Evolutionary conservation across 1,140 invertebrate genomes (phyloP).

Genomic region (Heliconius congener): DNA sequence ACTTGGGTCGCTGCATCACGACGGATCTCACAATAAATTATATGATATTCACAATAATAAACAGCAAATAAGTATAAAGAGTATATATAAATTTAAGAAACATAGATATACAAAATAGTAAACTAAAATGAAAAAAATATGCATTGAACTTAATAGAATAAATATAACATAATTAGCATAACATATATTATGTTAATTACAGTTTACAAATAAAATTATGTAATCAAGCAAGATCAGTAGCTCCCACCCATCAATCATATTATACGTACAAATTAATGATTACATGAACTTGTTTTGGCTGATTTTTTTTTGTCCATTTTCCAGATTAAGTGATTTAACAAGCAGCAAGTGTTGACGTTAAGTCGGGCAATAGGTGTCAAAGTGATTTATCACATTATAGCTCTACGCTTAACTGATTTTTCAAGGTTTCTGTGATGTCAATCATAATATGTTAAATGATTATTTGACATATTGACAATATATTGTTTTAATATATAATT

Average conservation of each 20-base stretch:
- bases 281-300: constrained; percentile 36
- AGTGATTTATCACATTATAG: constrained; percentile 41
- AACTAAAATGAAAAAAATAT: neutral
- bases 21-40: no score
- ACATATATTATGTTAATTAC: constrained; percentile 4
- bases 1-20: no score
- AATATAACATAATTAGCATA: neutral
- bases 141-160: neutral
- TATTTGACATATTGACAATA: constrained; percentile 8
- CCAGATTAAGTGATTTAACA: constrained; percentile 42
- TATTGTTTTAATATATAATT: neutral
- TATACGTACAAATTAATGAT: constrained; percentile 38
- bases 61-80: no score
- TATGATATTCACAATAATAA: no score
- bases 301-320: constrained; percentile 34
- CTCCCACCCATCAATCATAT: constrained; percentile 40
- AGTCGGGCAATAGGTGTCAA: constrained; percentile 36
- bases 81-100: no score
- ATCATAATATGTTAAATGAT: constrained; percentile 7
- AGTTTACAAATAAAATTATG: constrained; percentile 13
- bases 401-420: constrained; percentile 33
- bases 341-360: constrained; percentile 40
- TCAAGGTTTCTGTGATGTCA: constrained; percentile 27
- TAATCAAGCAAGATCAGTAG: constrained; percentile 17
- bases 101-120: neutral